phyloP scores from a whole-genome alignment of 2,888 invertebrate species.

The Mesorhabditis belari region DNA sequence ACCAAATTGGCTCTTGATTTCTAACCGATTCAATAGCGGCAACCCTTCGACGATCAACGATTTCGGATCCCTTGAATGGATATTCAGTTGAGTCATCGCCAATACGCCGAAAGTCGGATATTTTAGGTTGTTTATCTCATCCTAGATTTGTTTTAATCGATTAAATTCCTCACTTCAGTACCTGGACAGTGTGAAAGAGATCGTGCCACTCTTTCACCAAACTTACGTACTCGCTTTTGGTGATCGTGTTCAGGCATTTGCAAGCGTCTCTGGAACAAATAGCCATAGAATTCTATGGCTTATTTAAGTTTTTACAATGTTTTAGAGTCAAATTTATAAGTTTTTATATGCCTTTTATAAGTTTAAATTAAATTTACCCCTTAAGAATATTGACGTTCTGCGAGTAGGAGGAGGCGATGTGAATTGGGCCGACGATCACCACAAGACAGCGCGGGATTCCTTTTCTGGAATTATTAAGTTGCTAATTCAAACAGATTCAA shows the following conservation, averaged over 20 bases:
- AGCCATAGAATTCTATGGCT: background rate
- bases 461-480: slow-evolving; percentile 9
- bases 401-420: slow-evolving; percentile 42
- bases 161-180: slow-evolving; percentile 3
- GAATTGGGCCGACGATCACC: slow-evolving; percentile 46
- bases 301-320: no score
- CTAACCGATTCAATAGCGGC: slow-evolving; percentile 37
- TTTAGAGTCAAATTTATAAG: no score
- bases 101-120: slow-evolving; percentile 41
- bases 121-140: slow-evolving; percentile 36
- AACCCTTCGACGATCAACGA: slow-evolving; percentile 36
- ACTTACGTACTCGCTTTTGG: slow-evolving; percentile 28
- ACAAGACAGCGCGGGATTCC: slow-evolving; percentile 37
- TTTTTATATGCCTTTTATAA: no score
- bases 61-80: slow-evolving; percentile 44
- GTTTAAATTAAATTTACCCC: slow-evolving; percentile 7
- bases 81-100: slow-evolving; percentile 38
- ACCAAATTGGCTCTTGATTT: background rate
- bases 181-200: slow-evolving; percentile 29
- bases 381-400: slow-evolving; percentile 44
- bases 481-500: slow-evolving; percentile 3
- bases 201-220: slow-evolving; percentile 38
- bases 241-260: slow-evolving; percentile 34
- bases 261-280: slow-evolving; percentile 23
- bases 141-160: background rate